phyloP scores from a whole-genome alignment of 2,888 invertebrate species.

The Escarpia spicata region DNA sequence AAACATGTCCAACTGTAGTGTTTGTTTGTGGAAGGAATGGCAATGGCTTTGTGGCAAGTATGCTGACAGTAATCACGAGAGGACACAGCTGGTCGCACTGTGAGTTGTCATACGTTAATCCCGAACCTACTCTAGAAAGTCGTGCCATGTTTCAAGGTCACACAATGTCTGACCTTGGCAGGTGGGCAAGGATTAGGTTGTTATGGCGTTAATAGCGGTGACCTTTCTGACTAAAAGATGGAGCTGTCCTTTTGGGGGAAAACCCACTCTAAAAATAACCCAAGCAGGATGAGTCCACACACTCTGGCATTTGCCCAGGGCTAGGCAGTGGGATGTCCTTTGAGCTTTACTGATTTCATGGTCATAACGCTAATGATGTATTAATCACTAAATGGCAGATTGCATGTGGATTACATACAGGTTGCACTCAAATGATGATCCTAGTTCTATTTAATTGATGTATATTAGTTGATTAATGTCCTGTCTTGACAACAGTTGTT shows the following conservation, averaged over 20 bases:
- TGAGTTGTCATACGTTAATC: background rate
- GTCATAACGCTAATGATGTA: background rate
- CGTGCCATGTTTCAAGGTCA: background rate
- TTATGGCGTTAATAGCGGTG: background rate
- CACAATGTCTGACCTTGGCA: background rate
- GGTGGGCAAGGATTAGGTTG: background rate
- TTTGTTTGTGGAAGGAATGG: background rate
- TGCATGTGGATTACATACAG: background rate
- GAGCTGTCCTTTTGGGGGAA: background rate
- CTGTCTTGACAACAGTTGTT: background rate
- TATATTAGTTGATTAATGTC: background rate
- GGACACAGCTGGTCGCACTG: background rate
- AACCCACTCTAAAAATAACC: background rate
- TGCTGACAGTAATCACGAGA: background rate
- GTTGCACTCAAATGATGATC: background rate
- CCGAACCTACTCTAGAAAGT: background rate
- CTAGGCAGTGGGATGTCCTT: background rate
- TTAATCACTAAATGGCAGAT: constrained; percentile 5
- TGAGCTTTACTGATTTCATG: background rate
- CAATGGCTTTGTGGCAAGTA: background rate
- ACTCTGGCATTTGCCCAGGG: background rate
- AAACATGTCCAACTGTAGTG: background rate
- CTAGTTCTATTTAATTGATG: background rate
- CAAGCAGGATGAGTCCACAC: background rate
- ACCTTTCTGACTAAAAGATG: background rate